These are phyloP conservation scores for Boloria selene DNA, from an alignment of 2,888 invertebrate species.

Conservation along the genomic window DNA sequence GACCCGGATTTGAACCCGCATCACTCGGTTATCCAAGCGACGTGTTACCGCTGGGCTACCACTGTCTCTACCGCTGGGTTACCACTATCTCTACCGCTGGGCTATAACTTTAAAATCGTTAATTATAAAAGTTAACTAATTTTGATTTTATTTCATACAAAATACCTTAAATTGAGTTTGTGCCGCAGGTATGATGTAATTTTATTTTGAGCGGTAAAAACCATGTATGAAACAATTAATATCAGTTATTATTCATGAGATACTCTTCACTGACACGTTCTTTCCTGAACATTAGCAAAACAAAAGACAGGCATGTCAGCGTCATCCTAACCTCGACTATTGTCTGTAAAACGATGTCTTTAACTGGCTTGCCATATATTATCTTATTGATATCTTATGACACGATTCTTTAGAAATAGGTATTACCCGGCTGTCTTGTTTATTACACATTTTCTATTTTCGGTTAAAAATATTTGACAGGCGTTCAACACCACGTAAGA, in stretches of 20 bases:
- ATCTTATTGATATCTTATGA: slow-evolving; percentile 23
- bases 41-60: too few relatives aligned
- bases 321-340: slow-evolving; percentile 64
- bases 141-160: slow-evolving; percentile 19
- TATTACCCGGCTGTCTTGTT: not conserved
- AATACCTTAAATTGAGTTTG: slow-evolving; percentile 37
- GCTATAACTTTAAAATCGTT: too few relatives aligned
- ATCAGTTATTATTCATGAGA: slow-evolving; percentile 76
- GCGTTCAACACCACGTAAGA: too few relatives aligned
- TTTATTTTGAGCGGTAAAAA: slow-evolving; percentile 59
- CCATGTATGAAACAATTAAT: slow-evolving; percentile 67
- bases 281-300: slow-evolving; percentile 69
- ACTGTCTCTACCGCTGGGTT: too few relatives aligned
- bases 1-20: too few relatives aligned
- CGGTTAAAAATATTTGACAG: not conserved
- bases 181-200: slow-evolving; percentile 54
- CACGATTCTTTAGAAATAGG: slow-evolving; percentile 6
- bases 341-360: slow-evolving; percentile 61
- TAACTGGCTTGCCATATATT: slow-evolving; percentile 40
- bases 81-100: too few relatives aligned
- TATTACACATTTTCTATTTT: slow-evolving; percentile 8
- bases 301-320: slow-evolving; percentile 51
- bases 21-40: too few relatives aligned
- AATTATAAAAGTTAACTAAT: slow-evolving; percentile 6
- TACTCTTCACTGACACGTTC: slow-evolving; percentile 42